Conservation (phyloP, 2,113 vertebrate species). For the Paramormyrops kingsleyae region DNA sequence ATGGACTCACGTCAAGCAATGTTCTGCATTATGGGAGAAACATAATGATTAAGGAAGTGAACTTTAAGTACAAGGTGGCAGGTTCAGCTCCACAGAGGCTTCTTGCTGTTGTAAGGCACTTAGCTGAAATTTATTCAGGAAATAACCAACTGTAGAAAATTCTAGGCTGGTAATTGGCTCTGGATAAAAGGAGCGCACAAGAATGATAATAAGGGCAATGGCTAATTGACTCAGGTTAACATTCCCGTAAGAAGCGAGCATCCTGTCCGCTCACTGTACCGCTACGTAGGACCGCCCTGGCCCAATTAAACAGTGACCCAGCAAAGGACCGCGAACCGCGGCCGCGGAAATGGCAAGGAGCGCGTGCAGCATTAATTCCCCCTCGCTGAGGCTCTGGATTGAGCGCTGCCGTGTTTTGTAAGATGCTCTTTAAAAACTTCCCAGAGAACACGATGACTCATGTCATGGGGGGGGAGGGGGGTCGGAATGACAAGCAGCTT, state of each 20-base stretch:
- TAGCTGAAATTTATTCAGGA: neutral
- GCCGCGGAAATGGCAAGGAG: neutral
- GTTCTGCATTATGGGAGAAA: neutral
- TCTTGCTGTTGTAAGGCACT: neutral
- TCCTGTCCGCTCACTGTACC: neutral
- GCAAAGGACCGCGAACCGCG: neutral
- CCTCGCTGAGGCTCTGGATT: neutral
- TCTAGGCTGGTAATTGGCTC: neutral
- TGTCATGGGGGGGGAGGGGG: neutral
- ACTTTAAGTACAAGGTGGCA: neutral
- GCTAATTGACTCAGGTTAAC: neutral
- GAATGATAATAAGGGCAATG: neutral
- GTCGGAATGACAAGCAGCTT: neutral
- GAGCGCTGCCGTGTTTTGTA: neutral
- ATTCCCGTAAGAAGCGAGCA: neutral
- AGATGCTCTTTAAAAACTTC: neutral
- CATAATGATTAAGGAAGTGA: neutral
- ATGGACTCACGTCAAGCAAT: neutral
- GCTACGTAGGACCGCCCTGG: neutral
- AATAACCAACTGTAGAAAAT: conserved; percentile 9
- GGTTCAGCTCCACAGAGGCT: neutral
- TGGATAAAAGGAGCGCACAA: neutral
- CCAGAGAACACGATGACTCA: neutral
- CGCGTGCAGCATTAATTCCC: neutral
- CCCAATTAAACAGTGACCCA: neutral